Percentiles rank a stretch among this genome's conserved stretches.
phyloP scores from a whole-genome alignment of 2,113 vertebrate species.

The Cheirogaleus medius region DNA sequence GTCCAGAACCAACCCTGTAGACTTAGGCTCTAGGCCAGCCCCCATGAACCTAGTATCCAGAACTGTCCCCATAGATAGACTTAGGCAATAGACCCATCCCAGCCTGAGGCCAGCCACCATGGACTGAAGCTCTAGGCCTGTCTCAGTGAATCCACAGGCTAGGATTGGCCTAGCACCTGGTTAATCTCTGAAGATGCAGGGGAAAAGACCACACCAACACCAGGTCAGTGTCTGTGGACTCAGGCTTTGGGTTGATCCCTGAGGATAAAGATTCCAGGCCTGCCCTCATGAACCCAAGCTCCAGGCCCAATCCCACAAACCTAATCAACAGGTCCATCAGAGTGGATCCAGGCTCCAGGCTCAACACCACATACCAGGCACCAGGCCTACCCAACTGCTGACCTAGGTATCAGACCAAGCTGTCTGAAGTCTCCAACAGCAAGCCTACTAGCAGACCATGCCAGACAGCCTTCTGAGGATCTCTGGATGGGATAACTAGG shows the following conservation, averaged over 20 bases:
- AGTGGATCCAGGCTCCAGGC: not conserved
- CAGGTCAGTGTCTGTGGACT: not conserved
- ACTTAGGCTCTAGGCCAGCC: not conserved
- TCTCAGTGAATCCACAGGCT: not conserved
- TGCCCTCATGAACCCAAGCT: not conserved
- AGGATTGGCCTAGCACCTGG: not conserved
- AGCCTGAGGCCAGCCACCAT: not conserved
- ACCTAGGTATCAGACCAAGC: not conserved
- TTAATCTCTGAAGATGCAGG: not conserved
- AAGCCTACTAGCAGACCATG: not conserved
- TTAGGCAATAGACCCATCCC: not conserved
- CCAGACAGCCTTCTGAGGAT: no score
- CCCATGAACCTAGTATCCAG: not conserved
- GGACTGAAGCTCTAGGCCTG: not conserved
- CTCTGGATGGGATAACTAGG: not conserved
- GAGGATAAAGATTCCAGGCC: not conserved
- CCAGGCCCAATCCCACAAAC: not conserved
- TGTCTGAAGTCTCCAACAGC: not conserved
- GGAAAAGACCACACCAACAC: not conserved
- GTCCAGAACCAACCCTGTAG: not conserved
- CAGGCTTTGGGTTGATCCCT: not conserved
- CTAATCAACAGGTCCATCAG: not conserved
- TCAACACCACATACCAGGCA: not conserved
- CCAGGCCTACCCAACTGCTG: not conserved
- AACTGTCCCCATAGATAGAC: not conserved